Evolutionary conservation across 2,797 vertebrate genomes (phyloP), one percentile per base, ranked within the genome.

Genomic region (Sebastes jordani): DNA sequence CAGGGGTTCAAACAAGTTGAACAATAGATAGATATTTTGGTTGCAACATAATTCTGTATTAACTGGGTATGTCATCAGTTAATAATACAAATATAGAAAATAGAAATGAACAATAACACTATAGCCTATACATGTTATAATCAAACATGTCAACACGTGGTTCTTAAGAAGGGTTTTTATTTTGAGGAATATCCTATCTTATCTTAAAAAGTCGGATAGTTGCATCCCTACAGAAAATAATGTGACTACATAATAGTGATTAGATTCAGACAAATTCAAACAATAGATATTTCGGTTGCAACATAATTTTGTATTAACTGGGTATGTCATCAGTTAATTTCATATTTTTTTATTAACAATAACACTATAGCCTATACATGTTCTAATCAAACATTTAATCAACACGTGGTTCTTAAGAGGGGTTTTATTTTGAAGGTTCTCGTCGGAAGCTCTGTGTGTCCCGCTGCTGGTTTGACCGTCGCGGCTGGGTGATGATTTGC

Each of bases 401-500:
- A 80, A 80, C 82, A 78, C 36, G 78, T 81, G 75, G 67, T 13
- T 68, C 1, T 6, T 1, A 0, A 6, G 14, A n/a, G 14, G 0
- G 3, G 22, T 80, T 82, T 93, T 94, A 91, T 85, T 93, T 68
- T 93, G 93, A 93, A 93, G 75, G 38, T 1, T 1, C 0, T 0
- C 0, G 0, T 8, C 89, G 86, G 92, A 90, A 75, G 85, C 59
- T 2, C 0, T 0, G 42, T 1, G 1, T 25, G 11, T 6, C 38
- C 25, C 14, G 46, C 0, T 14, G 66, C 66, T 4, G 61, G 2
- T 3, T 83, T 90, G 89, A 90, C 88, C 6, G 84, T 66, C 4
- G 81, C 55, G 94, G 91, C 92, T 85, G 91, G 86, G 84, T 94
- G 95, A 95, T 97, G 97, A 96, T 97, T 97, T 95, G 97, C 96